A percentile compares a stretch with the other conserved stretches of the same genome.
phyloP scores from a whole-genome alignment of 2,797 vertebrate genomes.

The Potorous gilbertii region DNA sequence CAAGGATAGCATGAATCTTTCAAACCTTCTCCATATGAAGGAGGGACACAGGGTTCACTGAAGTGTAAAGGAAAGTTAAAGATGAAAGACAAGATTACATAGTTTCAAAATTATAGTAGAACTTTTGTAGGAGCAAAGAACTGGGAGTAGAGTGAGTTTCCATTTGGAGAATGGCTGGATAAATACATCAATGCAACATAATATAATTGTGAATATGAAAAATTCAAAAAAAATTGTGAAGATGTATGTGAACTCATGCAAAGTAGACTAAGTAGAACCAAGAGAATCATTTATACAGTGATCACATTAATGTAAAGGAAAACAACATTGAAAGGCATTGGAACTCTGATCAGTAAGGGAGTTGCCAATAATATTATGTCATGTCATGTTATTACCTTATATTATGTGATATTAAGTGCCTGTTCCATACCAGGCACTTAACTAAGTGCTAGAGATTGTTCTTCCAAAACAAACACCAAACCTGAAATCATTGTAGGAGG shows the following conservation, averaged over 20 bases:
- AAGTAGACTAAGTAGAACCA: neutral
- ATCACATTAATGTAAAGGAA: neutral
- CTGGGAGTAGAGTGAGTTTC: neutral
- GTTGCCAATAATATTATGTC: neutral
- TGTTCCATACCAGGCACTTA: neutral
- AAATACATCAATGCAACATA: neutral
- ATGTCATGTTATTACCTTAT: neutral
- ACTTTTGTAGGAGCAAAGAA: neutral
- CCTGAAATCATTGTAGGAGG: neutral
- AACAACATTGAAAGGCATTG: neutral
- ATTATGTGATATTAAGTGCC: neutral
- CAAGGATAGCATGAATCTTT: neutral
- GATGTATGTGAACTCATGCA: neutral
- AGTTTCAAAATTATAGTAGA: neutral
- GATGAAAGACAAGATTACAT: neutral
- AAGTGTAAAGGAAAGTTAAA: neutral
- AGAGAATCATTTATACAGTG: neutral
- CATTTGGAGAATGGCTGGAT: neutral
- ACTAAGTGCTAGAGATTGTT: neutral
- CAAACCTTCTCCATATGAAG: neutral
- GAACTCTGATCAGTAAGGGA: neutral
- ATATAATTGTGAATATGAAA: neutral
- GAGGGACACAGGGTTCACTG: neutral
- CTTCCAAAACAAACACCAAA: neutral
- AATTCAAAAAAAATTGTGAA: neutral